A percentile compares a stretch with the other conserved stretches of the same genome.
Evolutionary conservation across 2,113 vertebrate genomes (phyloP).

Genomic region (Perca schrenkii): DNA sequence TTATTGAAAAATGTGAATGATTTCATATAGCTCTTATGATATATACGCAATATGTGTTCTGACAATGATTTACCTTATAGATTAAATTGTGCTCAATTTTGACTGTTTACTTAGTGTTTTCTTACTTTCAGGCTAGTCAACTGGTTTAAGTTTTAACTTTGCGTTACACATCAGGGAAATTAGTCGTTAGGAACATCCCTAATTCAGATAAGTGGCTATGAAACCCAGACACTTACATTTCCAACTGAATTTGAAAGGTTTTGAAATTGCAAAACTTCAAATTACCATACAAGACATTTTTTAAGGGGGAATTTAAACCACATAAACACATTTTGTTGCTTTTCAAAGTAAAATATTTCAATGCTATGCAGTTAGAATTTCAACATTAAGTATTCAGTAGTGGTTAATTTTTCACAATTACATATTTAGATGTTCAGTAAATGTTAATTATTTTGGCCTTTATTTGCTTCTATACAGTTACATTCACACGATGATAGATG

Average conservation of each 20-base stretch:
- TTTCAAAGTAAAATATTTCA: background rate
- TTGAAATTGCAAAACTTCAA: background rate
- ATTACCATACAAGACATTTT: background rate
- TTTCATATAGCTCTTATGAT: no score
- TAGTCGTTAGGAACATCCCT: background rate
- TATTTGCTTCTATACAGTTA: background rate
- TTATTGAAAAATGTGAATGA: no score
- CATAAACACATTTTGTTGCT: background rate
- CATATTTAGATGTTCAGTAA: background rate
- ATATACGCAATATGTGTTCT: no score
- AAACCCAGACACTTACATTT: background rate
- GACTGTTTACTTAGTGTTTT: background rate
- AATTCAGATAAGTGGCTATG: background rate
- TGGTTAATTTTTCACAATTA: background rate
- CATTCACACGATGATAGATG: constrained; percentile 1
- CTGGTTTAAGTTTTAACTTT: background rate
- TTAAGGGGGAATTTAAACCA: background rate
- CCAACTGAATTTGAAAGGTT: background rate
- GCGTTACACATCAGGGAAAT: background rate
- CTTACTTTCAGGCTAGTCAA: background rate
- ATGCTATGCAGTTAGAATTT: background rate
- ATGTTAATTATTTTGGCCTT: background rate
- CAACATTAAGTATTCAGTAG: background rate
- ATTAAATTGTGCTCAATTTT: no score
- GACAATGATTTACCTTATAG: no score